Base-by-base conservation (phyloP, 2,888 invertebrate species). In the Clistopyga incitator region DNA sequence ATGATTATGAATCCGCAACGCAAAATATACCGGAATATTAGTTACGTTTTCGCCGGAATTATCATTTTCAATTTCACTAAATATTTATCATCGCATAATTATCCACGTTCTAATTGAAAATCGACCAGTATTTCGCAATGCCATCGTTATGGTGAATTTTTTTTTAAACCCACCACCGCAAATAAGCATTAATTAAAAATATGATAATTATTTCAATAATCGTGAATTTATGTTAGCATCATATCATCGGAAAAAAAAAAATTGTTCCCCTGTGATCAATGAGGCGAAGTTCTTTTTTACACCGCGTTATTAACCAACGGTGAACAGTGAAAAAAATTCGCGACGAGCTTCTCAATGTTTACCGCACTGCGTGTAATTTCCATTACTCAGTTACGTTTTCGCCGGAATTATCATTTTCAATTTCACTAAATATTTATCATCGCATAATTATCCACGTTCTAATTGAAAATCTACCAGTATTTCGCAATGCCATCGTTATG, bases 1-100 rank as follows among this genome's bases (percentile, higher is more conserved):
- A 64, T 42, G 64, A 38, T 42, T 64, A 64, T 64, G 42, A 38
- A 38, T 64, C 38, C 38, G 10, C 38, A 42, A 20, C 64, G 38
- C n/a, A n/a, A n/a, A n/a, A 61, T 20, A 38, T 38, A 38, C 6
- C 15, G 11, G 18, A 64, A 64, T 64, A 42, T 64, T 38, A n/a
- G 6, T 38, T 61, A n/a, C 10, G 34, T 6, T 18, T 38, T 61
- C 18, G n/a, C 6, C 10, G 18, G 3, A 25, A 6, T 38, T 34
- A 20, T 23, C 23, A 54, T 54, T 23, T 18, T 50, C 18, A 6
- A 52, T 52, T 52, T 3, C 18, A 50, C 18, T n/a, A 50, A 50
- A 50, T 50, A 18, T 50, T 13, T 45, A 15, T 45, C 13, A 15
- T 0, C 34, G 34, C 6, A 6, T 8, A 38, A 45, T 45, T 45